Percentiles rank a stretch among this genome's conserved stretches.
phyloP scores from a whole-genome alignment of 2,888 invertebrate genomes.

The Merodon equestris region DNA sequence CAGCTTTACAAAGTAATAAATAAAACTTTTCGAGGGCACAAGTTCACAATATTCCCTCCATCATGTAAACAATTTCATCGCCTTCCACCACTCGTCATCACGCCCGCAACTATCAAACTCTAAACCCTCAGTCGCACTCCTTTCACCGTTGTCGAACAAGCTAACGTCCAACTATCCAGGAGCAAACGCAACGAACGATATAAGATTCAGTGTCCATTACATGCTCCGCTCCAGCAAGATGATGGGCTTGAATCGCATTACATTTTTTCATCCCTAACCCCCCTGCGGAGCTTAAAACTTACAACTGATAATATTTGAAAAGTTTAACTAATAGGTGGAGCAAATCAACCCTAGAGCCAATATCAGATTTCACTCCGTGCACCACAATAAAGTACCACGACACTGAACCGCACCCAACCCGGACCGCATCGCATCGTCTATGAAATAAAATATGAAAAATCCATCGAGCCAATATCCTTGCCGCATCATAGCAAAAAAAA shows the following conservation, averaged over 20 bases:
- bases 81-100: not conserved
- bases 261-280: not conserved
- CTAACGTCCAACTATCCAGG: not conserved
- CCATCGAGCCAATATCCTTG: slow-evolving; percentile 58
- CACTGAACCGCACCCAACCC: not conserved
- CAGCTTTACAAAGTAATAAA: slow-evolving; percentile 13
- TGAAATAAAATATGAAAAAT: slow-evolving; percentile 54
- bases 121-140: not conserved
- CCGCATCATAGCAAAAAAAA: slow-evolving; percentile 37
- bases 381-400: slow-evolving; percentile 6
- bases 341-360: slow-evolving; percentile 27
- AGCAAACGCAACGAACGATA: slow-evolving; percentile 43
- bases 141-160: slow-evolving; percentile 5
- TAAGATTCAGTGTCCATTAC: slow-evolving; percentile 39
- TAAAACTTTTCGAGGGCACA: slow-evolving; percentile 15
- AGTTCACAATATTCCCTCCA: slow-evolving; percentile 1
- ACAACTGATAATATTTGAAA: slow-evolving; percentile 61
- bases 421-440: not conserved
- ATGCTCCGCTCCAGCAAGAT: slow-evolving; percentile 21
- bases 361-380: not conserved
- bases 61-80: slow-evolving; percentile 2
- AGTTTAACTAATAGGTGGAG: slow-evolving; percentile 61
- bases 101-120: no score
- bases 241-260: slow-evolving; percentile 4
- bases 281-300: slow-evolving; percentile 33